Percentiles rank a stretch among this genome's conserved stretches.
phyloP scores from a whole-genome alignment of 2,888 invertebrate species.

The Caenorhabditis macrosperma region DNA sequence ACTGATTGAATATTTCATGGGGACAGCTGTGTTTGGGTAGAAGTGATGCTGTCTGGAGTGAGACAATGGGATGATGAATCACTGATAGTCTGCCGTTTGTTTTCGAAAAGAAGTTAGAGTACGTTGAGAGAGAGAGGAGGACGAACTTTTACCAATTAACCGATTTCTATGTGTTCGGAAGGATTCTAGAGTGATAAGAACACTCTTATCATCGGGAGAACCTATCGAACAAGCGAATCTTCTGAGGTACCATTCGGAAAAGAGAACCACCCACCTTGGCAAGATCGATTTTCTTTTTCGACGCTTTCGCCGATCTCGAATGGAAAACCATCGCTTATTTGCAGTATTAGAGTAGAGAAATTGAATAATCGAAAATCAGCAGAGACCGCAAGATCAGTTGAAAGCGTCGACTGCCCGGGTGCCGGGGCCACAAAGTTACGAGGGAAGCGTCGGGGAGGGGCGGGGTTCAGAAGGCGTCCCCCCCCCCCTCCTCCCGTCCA shows the following conservation, averaged over 20 bases:
- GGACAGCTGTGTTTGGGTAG: neutral
- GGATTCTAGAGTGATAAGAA: too few species aligned
- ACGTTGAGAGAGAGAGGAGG: too few species aligned
- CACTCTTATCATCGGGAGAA: too few species aligned
- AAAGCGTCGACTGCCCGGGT: conserved; percentile 10
- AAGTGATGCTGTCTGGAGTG: too few species aligned
- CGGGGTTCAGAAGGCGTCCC: conserved; percentile 46
- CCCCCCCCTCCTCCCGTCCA: conserved; percentile 35
- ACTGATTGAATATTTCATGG: neutral
- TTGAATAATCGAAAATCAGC: conserved; percentile 1
- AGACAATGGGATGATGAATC: neutral
- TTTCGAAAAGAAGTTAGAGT: too few species aligned
- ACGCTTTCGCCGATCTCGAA: conserved; percentile 58
- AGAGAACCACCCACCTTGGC: conserved; percentile 65
- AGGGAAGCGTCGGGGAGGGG: conserved; percentile 22
- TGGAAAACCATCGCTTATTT: conserved; percentile 63
- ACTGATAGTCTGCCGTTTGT: neutral
- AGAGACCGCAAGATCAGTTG: conserved; percentile 11
- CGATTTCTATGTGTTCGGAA: too few species aligned
- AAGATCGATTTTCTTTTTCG: conserved; percentile 64
- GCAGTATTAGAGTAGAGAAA: conserved; percentile 8
- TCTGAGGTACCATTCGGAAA: too few species aligned
- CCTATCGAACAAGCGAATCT: too few species aligned
- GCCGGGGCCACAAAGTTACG: conserved; percentile 32
- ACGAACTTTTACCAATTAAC: too few species aligned